These are phyloP conservation scores for Drosophila tsacasi DNA, from an alignment of 1,140 invertebrate genomes.

Conservation along the genomic window DNA sequence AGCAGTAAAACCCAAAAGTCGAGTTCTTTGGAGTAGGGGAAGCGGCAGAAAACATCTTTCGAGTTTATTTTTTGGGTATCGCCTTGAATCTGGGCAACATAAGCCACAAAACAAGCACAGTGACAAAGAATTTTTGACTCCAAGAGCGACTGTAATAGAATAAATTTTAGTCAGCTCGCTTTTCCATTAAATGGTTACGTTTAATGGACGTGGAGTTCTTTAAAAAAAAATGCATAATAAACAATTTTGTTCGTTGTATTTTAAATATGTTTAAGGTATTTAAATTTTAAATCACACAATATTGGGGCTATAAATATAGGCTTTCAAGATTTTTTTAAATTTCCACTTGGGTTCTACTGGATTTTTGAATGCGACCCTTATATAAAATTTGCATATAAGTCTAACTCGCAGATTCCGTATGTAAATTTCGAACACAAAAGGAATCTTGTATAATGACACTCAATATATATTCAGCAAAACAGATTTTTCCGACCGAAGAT, in stretches of 20 bases:
- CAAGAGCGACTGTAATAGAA: background rate
- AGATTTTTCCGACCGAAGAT: background rate
- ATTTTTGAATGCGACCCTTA: background rate
- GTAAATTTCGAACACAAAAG: background rate
- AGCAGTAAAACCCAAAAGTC: slow-evolving; percentile 28
- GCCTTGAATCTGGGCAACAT: slow-evolving; percentile 22
- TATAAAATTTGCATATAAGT: background rate
- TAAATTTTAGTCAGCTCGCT: background rate
- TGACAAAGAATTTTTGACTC: background rate
- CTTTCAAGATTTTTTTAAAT: background rate
- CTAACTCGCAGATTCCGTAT: background rate
- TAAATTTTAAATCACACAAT: no score
- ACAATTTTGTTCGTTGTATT: no score
- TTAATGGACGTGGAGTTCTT: background rate
- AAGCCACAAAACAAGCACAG: slow-evolving; percentile 30
- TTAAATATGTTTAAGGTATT: background rate
- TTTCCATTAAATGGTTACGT: slow-evolving; percentile 1
- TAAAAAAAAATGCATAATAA: no score
- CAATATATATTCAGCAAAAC: background rate
- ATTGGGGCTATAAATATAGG: background rate
- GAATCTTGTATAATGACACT: background rate
- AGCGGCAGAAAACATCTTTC: background rate
- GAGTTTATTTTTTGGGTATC: slow-evolving; percentile 17
- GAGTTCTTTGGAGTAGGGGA: slow-evolving; percentile 13
- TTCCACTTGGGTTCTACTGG: background rate